Evolutionary conservation across 2,888 invertebrate species (phyloP), one percentile per base, ranked within the genome.

Genomic region (Biston betularia): DNA sequence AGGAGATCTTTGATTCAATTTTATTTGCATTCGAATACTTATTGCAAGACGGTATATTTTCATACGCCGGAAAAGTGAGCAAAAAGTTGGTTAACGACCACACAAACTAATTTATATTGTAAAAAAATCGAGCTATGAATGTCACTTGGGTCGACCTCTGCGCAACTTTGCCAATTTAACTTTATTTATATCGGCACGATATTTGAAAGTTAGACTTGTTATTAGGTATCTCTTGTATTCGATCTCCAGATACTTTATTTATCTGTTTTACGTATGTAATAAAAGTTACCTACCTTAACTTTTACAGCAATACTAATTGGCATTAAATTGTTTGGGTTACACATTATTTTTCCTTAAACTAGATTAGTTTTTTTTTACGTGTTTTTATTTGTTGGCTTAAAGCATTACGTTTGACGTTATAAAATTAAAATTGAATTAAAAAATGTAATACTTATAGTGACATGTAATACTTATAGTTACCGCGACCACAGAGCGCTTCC

Each of bases 161-260:
- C 34, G 7, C 76, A 93, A 93, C 93, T 93, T 93, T 92, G 82
- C 89, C 91, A 93, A 93, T 93, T 93, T 93, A 93, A 93, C 92
- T 93, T 93, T 91, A 91, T 90, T 90, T 90, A 86, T 90, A 87
- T 89, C 88, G 82, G 72, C 73, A 78, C 82, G 84, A 90, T 90
- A 91, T 89, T 89, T 80, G 82, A 69, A 79, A 88, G 85, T 87
- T 85, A 84, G 82, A 87, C 82, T 89, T 91, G 85, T 92, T 91
- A 53, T 54, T 52, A 45, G 58, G 67, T 70, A 65, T 61, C 45
- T 65, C 33, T n/a, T 11, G 49, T 46, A 46, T 8, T 14, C 14
- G 14, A 14, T 15, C 7, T 15, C 46, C 24, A 24, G 24, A 34
- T 35, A 46, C 12, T 34, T 49, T n/a, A 48, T 34, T 48, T 48